Conservation (phyloP, 2,113 vertebrate genomes). For the Turnix velox region DNA sequence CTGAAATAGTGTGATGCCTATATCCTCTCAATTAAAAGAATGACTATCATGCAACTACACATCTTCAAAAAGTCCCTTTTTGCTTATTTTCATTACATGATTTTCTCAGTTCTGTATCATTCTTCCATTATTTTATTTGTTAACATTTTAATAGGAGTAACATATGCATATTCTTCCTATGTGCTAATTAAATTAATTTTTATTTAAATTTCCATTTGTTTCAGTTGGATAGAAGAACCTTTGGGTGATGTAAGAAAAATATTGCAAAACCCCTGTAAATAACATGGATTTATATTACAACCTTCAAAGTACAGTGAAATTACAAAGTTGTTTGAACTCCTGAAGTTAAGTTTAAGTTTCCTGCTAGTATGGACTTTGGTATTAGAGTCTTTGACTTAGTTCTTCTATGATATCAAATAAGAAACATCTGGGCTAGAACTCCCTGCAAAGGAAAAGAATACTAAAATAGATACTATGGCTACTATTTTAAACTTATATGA, state of each 20-base stretch:
- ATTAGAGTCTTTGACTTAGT: background rate
- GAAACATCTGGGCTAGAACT: background rate
- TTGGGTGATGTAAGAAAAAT: background rate
- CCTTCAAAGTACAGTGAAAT: background rate
- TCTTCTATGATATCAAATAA: background rate
- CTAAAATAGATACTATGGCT: background rate
- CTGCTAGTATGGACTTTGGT: background rate
- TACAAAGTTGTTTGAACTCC: background rate
- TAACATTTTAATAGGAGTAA: background rate
- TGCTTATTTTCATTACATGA: background rate
- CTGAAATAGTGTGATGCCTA: background rate
- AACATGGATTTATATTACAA: background rate
- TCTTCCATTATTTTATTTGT: background rate
- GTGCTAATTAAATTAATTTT: background rate
- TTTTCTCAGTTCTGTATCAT: background rate
- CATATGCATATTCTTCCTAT: background rate
- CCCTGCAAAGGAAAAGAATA: background rate
- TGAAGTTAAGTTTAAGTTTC: background rate
- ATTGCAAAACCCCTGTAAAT: background rate
- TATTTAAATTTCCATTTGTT: background rate
- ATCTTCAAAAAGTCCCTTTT: background rate
- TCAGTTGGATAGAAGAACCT: background rate
- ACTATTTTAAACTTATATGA: background rate
- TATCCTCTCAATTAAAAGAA: background rate
- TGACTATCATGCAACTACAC: background rate